phyloP scores from a whole-genome alignment of 2,797 vertebrate species.

The Typhlichthys subterraneus region DNA sequence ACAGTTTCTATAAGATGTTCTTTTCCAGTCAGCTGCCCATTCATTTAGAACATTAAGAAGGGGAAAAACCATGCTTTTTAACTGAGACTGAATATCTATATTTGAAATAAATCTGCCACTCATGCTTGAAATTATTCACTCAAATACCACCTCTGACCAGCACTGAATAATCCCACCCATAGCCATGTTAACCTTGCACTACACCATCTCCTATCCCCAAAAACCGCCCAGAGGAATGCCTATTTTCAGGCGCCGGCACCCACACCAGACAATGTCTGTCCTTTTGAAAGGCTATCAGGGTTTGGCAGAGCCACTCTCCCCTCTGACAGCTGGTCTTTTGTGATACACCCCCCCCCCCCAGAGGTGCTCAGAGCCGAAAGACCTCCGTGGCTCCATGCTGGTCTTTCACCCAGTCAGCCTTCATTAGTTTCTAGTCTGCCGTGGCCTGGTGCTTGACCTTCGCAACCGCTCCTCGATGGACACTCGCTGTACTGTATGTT shows the following conservation, averaged over 20 bases:
- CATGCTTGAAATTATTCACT: constrained; percentile 8
- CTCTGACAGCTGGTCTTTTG: constrained; percentile 61
- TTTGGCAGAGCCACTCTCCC: constrained; percentile 67
- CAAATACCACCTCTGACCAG: constrained; percentile 10
- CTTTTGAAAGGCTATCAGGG: constrained; percentile 70
- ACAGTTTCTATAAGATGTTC: background rate
- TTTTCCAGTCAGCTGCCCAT: background rate
- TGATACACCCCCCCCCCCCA: constrained; percentile 40
- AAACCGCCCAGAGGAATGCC: constrained; percentile 60
- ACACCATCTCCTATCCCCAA: constrained; percentile 35
- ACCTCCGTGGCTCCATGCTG: constrained; percentile 58
- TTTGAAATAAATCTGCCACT: background rate
- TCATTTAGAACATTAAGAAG: constrained; percentile 1
- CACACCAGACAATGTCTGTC: constrained; percentile 66
- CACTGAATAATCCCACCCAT: constrained; percentile 33
- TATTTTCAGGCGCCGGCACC: constrained; percentile 62
- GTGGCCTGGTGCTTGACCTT: constrained; percentile 37
- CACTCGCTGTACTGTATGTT: background rate
- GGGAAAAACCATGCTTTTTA: background rate
- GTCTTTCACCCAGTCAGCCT: constrained; percentile 71
- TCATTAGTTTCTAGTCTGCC: constrained; percentile 62
- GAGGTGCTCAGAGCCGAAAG: constrained; percentile 51
- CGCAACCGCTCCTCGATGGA: constrained; percentile 14
- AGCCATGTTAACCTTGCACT: constrained; percentile 39
- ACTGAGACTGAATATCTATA: no score